phyloP scores from a whole-genome alignment of 2,797 vertebrate species.

The Neosilurus mollespiculum region DNA sequence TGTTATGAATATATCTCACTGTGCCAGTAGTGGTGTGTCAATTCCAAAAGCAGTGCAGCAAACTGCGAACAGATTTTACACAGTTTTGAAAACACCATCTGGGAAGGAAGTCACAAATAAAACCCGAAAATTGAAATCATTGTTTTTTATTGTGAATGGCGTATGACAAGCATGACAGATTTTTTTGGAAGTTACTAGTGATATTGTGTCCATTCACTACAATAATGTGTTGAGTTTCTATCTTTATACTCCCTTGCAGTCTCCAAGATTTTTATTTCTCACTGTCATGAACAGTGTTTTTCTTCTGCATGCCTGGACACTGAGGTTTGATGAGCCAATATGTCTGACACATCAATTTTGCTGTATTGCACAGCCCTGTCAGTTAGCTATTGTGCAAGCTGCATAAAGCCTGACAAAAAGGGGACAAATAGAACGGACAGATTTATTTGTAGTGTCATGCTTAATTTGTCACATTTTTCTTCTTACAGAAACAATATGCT shows the following conservation, averaged over 20 bases:
- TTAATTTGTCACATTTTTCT: conserved; percentile 22
- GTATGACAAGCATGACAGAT: neutral
- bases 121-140: conserved; percentile 15
- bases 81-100: neutral
- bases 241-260: neutral
- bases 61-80: conserved; percentile 12
- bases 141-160: conserved; percentile 15
- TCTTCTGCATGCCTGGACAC: conserved; percentile 12
- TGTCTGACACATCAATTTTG: conserved; percentile 36
- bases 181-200: conserved; percentile 11
- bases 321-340: conserved; percentile 28
- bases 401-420: conserved; percentile 27
- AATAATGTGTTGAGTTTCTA: conserved; percentile 23
- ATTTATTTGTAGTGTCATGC: conserved; percentile 32
- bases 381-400: conserved; percentile 26
- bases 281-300: conserved; percentile 24
- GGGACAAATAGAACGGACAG: conserved; percentile 21
- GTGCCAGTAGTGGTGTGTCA: neutral
- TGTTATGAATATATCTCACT: conserved; percentile 1
- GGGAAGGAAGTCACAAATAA: conserved; percentile 1
- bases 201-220: conserved; percentile 8
- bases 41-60: neutral
- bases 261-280: conserved; percentile 8
- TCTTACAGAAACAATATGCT: conserved; percentile 19
- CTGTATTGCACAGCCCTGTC: conserved; percentile 26